A percentile compares a stretch with the other conserved stretches of the same genome.
These are phyloP conservation scores for Dasypogon diadema DNA, from an alignment of 2,888 invertebrate genomes.

Conservation along the genomic window DNA sequence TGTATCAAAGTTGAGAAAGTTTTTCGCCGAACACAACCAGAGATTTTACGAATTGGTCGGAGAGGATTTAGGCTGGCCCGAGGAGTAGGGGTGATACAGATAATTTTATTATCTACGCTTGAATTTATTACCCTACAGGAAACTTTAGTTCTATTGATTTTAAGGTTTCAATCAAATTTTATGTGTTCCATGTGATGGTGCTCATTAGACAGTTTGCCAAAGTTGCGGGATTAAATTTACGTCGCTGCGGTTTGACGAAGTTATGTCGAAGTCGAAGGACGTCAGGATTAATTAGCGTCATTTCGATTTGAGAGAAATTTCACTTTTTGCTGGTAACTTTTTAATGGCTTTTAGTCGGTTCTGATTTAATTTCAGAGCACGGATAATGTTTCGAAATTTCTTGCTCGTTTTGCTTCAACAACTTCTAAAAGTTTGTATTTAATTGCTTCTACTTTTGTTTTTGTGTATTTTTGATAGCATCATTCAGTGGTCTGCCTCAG, in stretches of 20 bases:
- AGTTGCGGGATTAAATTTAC: conserved; percentile 22
- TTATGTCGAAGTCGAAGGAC: neutral
- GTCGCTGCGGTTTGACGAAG: conserved; percentile 7
- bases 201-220: conserved; percentile 27
- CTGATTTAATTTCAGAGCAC: no score
- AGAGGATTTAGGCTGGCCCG: conserved; percentile 94
- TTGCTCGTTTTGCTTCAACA: no score
- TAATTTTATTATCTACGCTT: conserved; percentile 30
- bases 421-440: no score
- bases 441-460: no score
- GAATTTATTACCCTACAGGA: conserved; percentile 29
- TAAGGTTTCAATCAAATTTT: conserved; percentile 41
- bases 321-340: no score
- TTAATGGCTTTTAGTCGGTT: no score
- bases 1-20: conserved; percentile 82
- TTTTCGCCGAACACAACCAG: conserved; percentile 92
- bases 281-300: conserved; percentile 6
- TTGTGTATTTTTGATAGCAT: no score
- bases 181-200: conserved; percentile 13
- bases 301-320: neutral
- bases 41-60: conserved; percentile 93
- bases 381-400: no score
- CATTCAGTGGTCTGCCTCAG: no score
- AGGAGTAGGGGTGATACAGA: conserved; percentile 72
- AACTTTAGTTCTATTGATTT: conserved; percentile 40